Base-by-base conservation (phyloP, 2,888 invertebrate genomes). In the Mesorhabditis sp. region DNA sequence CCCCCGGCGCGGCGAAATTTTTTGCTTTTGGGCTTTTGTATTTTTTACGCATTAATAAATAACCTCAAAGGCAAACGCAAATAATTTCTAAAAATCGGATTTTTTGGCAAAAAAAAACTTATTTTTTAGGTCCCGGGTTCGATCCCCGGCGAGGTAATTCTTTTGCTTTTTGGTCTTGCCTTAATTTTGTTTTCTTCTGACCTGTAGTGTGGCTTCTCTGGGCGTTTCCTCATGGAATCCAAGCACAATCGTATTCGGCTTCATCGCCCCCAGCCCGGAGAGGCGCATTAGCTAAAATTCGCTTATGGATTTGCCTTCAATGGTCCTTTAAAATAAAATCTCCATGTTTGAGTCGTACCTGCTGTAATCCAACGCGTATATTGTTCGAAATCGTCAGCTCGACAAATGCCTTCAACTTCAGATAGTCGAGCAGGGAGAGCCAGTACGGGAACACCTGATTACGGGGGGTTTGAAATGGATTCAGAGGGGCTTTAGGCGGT, bases 181-280 rank as follows among this genome's bases (percentile, higher is more conserved):
- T 50, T 74, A 75, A 28, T 58, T 58, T 58, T 4, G 5, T 43
- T 2, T 28, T 28, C 28, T 50, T 43, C 13, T 62, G 15, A 69
- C 71, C 62, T 82, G 89, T 74, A 95, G 92, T 87, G 93, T 93
- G 86, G 95, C 93, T 61, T 88, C 88, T 0, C 92, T 92, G 0
- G 88, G 83, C 44, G 80, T 90, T 43, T 90, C 89, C 85, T 97
- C 96, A 76, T 93, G 90, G 88, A 95, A 98, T 28, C 97, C 97
- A 65, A 98, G 88, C 50, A 97, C 90, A 71, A 97, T 93, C 0
- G 97, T 97, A 86, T 98, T 98, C 0, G 97, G 96, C 86, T 97
- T 97, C 97, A 98, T 97, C 13, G 97, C 98, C 1, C 98, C 98
- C 86, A 98, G 91, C 4, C 98, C 98, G 15, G 80, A 81, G 1